Evolutionary conservation across 2,888 invertebrate species (phyloP).

Genomic region (Crepidodera aurea): DNA sequence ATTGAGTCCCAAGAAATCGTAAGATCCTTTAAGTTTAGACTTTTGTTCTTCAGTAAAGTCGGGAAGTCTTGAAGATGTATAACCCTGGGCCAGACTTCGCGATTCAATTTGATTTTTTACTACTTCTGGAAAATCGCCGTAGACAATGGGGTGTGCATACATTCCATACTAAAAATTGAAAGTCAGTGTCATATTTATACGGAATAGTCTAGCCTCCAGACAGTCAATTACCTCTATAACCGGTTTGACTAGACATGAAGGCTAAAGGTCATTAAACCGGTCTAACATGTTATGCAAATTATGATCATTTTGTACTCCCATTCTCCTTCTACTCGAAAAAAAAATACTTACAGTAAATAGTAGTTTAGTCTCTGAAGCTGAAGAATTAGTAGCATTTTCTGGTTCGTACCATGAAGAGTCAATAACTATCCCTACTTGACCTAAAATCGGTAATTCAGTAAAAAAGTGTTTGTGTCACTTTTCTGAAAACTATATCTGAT

Average conservation of each 20-base stretch:
- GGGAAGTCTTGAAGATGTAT: conserved; percentile 69
- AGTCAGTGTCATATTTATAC: too few species aligned
- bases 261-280: too few species aligned
- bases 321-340: too few species aligned
- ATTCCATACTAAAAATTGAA: conserved; percentile 44
- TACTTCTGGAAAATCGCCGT: conserved; percentile 71
- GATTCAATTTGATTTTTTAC: conserved; percentile 70
- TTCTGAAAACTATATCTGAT: too few species aligned
- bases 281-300: too few species aligned
- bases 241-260: too few species aligned
- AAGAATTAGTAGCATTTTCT: conserved; percentile 1
- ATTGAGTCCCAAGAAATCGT: conserved; percentile 35
- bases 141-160: conserved; percentile 67
- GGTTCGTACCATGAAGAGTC: conserved; percentile 27
- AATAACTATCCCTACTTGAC: conserved; percentile 27
- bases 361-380: conserved; percentile 30
- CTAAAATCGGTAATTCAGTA: too few species aligned
- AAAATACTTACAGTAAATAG: conserved; percentile 33
- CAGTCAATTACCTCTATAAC: too few species aligned
- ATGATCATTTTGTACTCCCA: too few species aligned
- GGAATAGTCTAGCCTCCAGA: too few species aligned
- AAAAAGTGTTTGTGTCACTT: too few species aligned
- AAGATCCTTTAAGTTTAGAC: conserved; percentile 66
- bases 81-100: conserved; percentile 68
- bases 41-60: conserved; percentile 69